phyloP scores from a whole-genome alignment of 2,888 invertebrate genomes.

The Hybos culiciformis region DNA sequence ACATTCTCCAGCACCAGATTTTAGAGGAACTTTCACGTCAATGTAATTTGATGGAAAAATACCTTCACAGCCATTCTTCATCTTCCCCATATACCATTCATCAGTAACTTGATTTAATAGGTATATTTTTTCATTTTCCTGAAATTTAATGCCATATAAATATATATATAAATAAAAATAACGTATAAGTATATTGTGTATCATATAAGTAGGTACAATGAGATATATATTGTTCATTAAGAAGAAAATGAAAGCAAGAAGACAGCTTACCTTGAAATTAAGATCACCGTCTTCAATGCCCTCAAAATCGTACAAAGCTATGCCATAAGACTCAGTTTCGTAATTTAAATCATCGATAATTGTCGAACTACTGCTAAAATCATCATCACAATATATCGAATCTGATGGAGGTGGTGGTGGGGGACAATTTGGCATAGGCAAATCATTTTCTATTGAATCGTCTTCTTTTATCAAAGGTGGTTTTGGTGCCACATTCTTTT shows the following conservation, averaged over 20 bases:
- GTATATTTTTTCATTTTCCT: conserved; percentile 60
- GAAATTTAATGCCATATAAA: conserved; percentile 24
- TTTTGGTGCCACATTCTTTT: conserved; percentile 29
- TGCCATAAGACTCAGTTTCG: conserved; percentile 46
- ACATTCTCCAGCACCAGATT: conserved; percentile 23
- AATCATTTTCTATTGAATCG: conserved; percentile 21
- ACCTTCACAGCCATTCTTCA: conserved; percentile 52
- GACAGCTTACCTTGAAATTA: conserved; percentile 58
- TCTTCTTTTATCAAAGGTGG: conserved; percentile 15
- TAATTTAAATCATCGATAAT: conserved; percentile 22
- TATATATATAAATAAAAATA: conserved; percentile 3
- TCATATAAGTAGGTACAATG: no score
- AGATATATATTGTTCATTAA: background rate
- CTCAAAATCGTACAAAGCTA: conserved; percentile 66
- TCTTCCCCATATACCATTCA: conserved; percentile 68
- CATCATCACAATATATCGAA: conserved; percentile 9
- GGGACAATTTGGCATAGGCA: conserved; percentile 67
- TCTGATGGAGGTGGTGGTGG: conserved; percentile 59
- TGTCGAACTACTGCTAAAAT: conserved; percentile 30
- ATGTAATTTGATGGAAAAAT: conserved; percentile 74
- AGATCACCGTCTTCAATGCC: conserved; percentile 65
- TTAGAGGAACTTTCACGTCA: conserved; percentile 56
- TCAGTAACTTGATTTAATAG: conserved; percentile 55
- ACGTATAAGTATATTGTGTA: background rate
- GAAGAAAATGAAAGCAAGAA: background rate